Evolutionary conservation across 1,140 invertebrate genomes (phyloP).

Genomic region (Zaprionus capensis): DNA sequence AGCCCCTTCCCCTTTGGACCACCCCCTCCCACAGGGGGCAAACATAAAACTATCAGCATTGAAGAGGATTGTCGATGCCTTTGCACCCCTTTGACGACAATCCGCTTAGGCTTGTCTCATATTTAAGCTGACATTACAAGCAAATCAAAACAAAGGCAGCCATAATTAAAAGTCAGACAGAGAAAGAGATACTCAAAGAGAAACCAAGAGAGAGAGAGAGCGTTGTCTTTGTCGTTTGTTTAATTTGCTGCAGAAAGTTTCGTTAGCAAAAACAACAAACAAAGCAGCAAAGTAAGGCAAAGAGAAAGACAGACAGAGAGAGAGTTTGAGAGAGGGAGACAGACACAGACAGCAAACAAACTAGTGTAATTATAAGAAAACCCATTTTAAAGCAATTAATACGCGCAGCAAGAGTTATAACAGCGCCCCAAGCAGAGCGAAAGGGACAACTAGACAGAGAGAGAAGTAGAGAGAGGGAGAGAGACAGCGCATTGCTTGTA

Average conservation of each 20-base stretch:
- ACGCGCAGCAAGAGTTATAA: slow-evolving; percentile 33
- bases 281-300: slow-evolving; percentile 6
- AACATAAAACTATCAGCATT: slow-evolving; percentile 79
- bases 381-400: slow-evolving; percentile 51
- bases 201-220: neutral
- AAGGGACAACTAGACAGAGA: neutral
- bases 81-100: slow-evolving; percentile 68
- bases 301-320: neutral
- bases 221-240: slow-evolving; percentile 15
- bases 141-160: slow-evolving; percentile 65
- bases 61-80: slow-evolving; percentile 37
- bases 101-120: slow-evolving; percentile 64
- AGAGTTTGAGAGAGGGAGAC: neutral
- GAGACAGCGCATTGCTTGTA: neutral
- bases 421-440: neutral
- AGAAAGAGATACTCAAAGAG: neutral
- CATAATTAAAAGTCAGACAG: slow-evolving; percentile 56
- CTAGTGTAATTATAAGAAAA: slow-evolving; percentile 67
- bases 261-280: slow-evolving; percentile 16
- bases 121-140: slow-evolving; percentile 65
- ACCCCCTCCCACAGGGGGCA: slow-evolving; percentile 1
- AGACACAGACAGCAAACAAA: slow-evolving; percentile 63
- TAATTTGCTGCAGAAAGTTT: slow-evolving; percentile 24
- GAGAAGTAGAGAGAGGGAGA: neutral
- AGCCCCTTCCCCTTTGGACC: neutral